These are phyloP conservation scores for Pristionchus arcanus DNA, from an alignment of 2,888 invertebrate species.

Conservation along the genomic window DNA sequence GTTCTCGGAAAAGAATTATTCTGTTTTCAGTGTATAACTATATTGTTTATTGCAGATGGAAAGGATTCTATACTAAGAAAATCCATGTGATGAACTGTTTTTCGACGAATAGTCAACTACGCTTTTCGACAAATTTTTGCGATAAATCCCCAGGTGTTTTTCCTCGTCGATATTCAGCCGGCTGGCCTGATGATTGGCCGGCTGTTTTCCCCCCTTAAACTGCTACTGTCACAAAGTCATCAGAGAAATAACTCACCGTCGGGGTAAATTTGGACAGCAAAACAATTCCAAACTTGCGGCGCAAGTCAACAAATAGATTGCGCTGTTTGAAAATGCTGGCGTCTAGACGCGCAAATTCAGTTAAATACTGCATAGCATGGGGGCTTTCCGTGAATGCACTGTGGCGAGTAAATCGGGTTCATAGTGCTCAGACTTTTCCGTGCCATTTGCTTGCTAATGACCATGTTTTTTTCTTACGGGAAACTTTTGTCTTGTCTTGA, in stretches of 20 bases:
- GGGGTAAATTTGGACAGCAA: background rate
- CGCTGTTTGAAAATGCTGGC: background rate
- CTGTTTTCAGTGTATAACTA: too few relatives aligned
- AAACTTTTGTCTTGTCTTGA: background rate
- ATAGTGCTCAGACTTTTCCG: background rate
- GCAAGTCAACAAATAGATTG: background rate
- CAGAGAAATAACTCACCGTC: background rate
- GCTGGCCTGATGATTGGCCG: background rate
- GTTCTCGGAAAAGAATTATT: too few relatives aligned
- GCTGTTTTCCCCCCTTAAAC: background rate
- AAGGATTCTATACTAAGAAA: too few relatives aligned
- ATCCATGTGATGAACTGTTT: too few relatives aligned
- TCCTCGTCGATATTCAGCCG: background rate
- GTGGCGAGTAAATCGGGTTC: background rate
- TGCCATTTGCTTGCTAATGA: background rate
- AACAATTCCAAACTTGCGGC: background rate
- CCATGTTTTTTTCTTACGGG: background rate
- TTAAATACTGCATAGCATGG: background rate
- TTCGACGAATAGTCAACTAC: background rate
- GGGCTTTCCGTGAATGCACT: background rate
- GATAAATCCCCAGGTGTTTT: background rate
- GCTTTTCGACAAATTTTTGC: background rate
- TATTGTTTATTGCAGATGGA: too few relatives aligned
- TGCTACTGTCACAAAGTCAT: background rate
- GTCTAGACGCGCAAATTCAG: background rate